phyloP scores from a whole-genome alignment of 2,113 vertebrate species.

The Rousettus leschenaultii region DNA sequence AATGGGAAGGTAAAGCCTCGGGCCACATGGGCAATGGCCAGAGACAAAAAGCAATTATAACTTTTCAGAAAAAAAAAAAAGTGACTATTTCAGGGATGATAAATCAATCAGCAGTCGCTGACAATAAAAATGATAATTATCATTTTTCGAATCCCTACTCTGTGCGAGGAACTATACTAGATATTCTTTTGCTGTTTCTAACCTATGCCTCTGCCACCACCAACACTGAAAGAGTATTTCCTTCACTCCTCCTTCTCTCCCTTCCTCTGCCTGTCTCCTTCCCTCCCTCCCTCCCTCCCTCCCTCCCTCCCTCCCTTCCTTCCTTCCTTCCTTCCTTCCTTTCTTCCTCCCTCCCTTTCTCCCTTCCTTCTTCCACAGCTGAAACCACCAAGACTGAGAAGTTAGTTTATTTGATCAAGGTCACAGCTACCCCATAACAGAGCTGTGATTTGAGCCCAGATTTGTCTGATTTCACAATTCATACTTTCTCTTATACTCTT shows the following conservation, averaged over 20 bases:
- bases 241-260: not conserved
- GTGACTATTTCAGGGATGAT: not conserved
- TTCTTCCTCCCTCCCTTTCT: not conserved
- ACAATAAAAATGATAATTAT: not conserved
- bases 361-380: not conserved
- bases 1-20: not conserved
- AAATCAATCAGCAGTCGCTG: not conserved
- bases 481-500: not conserved
- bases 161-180: not conserved
- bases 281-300: not conserved
- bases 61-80: not conserved
- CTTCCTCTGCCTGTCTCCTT: not conserved
- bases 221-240: not conserved
- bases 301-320: too few species aligned
- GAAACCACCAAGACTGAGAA: not conserved
- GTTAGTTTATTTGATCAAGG: not conserved
- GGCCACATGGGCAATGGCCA: not conserved
- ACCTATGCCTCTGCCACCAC: not conserved
- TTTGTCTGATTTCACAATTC: not conserved
- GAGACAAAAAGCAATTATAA: not conserved
- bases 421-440: not conserved
- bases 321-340: not conserved
- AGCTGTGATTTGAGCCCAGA: not conserved
- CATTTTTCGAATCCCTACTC: not conserved
- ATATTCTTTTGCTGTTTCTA: not conserved